These are phyloP conservation scores for Timandra comae DNA, from an alignment of 2,888 invertebrate species.

Conservation along the genomic window DNA sequence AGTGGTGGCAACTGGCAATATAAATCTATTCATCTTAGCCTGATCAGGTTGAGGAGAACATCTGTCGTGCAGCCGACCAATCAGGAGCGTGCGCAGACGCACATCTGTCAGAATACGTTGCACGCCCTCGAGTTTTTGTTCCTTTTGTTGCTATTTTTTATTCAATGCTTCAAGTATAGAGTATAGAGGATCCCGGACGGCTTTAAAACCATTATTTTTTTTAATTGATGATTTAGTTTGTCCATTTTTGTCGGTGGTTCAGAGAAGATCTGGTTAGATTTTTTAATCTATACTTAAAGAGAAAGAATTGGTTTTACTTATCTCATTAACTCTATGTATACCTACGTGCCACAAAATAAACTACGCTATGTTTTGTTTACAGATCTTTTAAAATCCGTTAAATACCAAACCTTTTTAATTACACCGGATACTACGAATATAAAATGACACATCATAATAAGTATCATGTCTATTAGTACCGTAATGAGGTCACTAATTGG, in stretches of 20 bases:
- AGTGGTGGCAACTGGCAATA: conserved; percentile 16
- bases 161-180: conserved; percentile 24
- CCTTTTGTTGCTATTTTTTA: conserved; percentile 55
- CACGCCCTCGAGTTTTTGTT: conserved; percentile 48
- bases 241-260: too few species aligned
- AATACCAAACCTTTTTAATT: too few species aligned
- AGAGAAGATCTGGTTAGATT: too few species aligned
- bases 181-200: too few species aligned
- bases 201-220: background rate
- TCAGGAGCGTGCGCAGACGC: conserved; percentile 48
- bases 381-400: too few species aligned
- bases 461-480: conserved; percentile 10
- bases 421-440: background rate
- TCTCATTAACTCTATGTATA: too few species aligned
- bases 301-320: too few species aligned
- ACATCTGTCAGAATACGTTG: conserved; percentile 56
- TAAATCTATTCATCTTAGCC: conserved; percentile 18
- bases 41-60: conserved; percentile 39
- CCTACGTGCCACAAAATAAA: too few species aligned
- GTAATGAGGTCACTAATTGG: conserved; percentile 40
- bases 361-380: too few species aligned
- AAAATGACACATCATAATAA: conserved; percentile 11
- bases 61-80: conserved; percentile 56
- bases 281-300: too few species aligned
- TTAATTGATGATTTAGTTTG: too few species aligned